A percentile compares a stretch with the other conserved stretches of the same genome.
phyloP scores from a whole-genome alignment of 1,140 invertebrate genomes.

The Nasonia vitripennis region DNA sequence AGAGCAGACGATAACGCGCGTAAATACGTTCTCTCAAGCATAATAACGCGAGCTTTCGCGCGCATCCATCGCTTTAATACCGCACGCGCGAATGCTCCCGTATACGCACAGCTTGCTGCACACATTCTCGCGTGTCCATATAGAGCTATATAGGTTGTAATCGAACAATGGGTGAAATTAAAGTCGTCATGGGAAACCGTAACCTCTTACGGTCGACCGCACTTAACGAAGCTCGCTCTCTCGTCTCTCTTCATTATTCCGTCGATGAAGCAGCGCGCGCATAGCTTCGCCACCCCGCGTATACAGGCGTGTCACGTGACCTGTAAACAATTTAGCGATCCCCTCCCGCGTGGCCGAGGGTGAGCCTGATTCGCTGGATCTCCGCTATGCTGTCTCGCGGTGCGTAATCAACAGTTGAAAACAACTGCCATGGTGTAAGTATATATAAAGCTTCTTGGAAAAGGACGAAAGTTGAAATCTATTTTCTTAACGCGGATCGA shows the following conservation, averaged over 20 bases:
- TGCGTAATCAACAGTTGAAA: conserved; percentile 30
- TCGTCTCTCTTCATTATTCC: conserved; percentile 64
- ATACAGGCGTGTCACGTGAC: conserved; percentile 61
- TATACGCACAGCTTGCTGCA: not conserved
- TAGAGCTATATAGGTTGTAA: conserved; percentile 23
- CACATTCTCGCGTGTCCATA: not conserved
- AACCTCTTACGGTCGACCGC: conserved; percentile 70
- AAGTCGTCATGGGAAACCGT: conserved; percentile 73
- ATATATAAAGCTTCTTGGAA: no score
- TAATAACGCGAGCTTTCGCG: not conserved
- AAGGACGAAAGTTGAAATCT: no score
- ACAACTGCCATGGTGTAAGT: not conserved
- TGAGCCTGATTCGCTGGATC: conserved; percentile 28
- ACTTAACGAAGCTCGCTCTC: conserved; percentile 55
- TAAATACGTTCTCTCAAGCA: not conserved
- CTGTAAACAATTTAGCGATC: conserved; percentile 64
- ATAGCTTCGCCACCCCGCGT: conserved; percentile 57
- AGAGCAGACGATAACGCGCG: not conserved
- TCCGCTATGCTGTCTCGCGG: no score
- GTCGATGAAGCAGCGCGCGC: conserved; percentile 16
- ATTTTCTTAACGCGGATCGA: no score
- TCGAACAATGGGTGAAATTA: conserved; percentile 69
- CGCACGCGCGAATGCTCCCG: not conserved
- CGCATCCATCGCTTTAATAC: not conserved
- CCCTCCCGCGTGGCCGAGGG: conserved; percentile 17